Conservation (phyloP, 2,888 invertebrate species). For the Selenia dentaria region DNA sequence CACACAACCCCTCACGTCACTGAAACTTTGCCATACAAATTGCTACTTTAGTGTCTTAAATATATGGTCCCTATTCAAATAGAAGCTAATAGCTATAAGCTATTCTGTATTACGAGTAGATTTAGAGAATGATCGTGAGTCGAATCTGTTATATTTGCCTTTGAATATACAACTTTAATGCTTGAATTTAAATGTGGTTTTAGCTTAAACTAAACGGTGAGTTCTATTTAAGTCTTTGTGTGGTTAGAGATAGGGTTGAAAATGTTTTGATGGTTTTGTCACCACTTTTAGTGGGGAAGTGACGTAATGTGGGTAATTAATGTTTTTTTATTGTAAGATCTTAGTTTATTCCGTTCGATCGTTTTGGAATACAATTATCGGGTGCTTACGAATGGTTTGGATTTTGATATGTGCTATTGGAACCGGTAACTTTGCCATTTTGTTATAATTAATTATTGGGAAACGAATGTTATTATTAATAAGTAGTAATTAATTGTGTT, state of each 20-base stretch:
- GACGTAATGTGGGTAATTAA: conserved; percentile 31
- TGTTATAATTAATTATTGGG: no score
- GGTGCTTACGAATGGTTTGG: conserved; percentile 1
- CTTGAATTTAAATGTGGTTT: conserved; percentile 14
- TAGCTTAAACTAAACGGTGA: neutral
- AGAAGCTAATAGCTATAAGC: conserved; percentile 2
- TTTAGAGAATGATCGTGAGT: conserved; percentile 22
- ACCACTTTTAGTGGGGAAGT: conserved; percentile 24
- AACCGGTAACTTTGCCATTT: no score
- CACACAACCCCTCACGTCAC: conserved; percentile 36
- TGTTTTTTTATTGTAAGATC: conserved; percentile 22
- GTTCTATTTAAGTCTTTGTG: conserved; percentile 1
- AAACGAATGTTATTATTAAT: no score
- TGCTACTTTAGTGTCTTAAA: conserved; percentile 5
- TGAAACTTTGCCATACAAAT: conserved; percentile 10
- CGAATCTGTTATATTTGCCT: conserved; percentile 17
- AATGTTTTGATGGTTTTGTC: conserved; percentile 6
- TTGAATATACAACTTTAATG: conserved; percentile 18
- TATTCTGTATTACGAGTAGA: conserved; percentile 8
- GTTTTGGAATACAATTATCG: conserved; percentile 15
- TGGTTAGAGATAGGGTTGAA: neutral
- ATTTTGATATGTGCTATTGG: neutral
- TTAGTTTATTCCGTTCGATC: conserved; percentile 13
- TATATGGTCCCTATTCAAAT: conserved; percentile 16
- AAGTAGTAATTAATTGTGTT: no score